phyloP scores from a whole-genome alignment of 2,888 invertebrate species.

The Xestia xanthographa region DNA sequence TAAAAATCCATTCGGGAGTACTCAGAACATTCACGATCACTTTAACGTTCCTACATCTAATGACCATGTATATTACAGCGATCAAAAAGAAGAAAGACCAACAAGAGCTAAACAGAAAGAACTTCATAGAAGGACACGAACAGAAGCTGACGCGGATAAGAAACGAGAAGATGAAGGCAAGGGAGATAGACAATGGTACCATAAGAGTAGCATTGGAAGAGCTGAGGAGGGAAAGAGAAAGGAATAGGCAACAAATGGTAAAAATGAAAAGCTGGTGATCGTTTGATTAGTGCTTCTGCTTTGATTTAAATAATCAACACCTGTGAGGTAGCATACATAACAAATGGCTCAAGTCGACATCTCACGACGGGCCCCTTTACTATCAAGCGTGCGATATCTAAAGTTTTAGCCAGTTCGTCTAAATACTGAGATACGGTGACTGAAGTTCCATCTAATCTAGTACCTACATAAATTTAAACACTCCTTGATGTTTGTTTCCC shows the following conservation, averaged over 20 bases:
- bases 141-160: slow-evolving; percentile 74
- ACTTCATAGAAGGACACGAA: slow-evolving; percentile 83
- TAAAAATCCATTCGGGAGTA: not conserved
- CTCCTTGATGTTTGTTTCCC: not conserved
- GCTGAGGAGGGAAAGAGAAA: slow-evolving; percentile 75
- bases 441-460: not conserved
- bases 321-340: too few relatives aligned
- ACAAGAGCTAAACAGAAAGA: slow-evolving; percentile 80
- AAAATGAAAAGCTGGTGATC: slow-evolving; percentile 3
- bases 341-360: too few relatives aligned
- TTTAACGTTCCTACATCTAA: not conserved
- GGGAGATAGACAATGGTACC: slow-evolving; percentile 77
- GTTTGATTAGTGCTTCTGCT: too few relatives aligned
- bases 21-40: not conserved
- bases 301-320: too few relatives aligned
- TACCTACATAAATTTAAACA: not conserved
- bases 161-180: slow-evolving; percentile 77
- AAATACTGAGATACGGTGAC: not conserved
- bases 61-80: slow-evolving; percentile 70
- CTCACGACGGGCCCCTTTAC: too few relatives aligned
- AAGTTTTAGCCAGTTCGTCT: not conserved
- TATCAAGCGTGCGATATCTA: not conserved
- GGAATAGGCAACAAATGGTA: slow-evolving; percentile 80
- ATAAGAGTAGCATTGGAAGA: slow-evolving; percentile 79
- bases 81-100: slow-evolving; percentile 83